Percentiles rank a stretch among this genome's conserved stretches.
Evolutionary conservation across 2,888 invertebrate species (phyloP).

Genomic region (Crematogaster levior): DNA sequence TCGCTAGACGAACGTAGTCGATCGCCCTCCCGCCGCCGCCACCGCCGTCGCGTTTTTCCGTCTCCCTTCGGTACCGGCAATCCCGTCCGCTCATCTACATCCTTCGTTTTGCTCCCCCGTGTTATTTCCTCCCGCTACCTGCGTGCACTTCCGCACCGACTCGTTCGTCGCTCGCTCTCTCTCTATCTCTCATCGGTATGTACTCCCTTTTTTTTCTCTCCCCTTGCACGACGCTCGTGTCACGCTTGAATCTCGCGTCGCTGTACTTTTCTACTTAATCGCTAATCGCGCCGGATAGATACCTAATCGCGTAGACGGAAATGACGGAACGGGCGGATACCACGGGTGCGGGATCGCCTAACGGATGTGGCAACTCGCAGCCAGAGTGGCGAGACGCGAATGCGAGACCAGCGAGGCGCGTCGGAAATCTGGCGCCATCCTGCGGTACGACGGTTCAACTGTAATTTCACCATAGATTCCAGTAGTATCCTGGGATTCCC

Average conservation of each 20-base stretch:
- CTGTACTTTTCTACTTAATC: background rate
- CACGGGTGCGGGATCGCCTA: constrained; percentile 41
- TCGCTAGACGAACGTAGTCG: constrained; percentile 47
- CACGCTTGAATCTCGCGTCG: background rate
- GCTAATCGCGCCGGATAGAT: background rate
- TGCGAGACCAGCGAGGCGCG: constrained; percentile 26
- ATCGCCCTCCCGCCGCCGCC: constrained; percentile 42
- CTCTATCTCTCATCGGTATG: constrained; percentile 2
- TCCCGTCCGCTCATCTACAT: constrained; percentile 13
- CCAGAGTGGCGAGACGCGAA: constrained; percentile 28
- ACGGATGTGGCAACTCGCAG: no score
- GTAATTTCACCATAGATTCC: background rate
- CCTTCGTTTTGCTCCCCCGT: background rate
- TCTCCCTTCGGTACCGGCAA: constrained; percentile 5
- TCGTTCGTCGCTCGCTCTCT: constrained; percentile 13
- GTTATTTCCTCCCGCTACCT: background rate
- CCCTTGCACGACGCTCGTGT: constrained; percentile 20
- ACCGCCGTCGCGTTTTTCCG: constrained; percentile 41
- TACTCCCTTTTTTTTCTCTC: background rate
- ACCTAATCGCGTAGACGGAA: constrained; percentile 13
- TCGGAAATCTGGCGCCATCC: constrained; percentile 60
- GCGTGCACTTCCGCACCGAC: constrained; percentile 22
- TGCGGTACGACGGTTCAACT: constrained; percentile 25
- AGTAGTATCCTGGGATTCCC: background rate
- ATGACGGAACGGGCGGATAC: constrained; percentile 29